Evolutionary conservation across 2,888 invertebrate species (phyloP).

Genomic region (Tipula helvola): DNA sequence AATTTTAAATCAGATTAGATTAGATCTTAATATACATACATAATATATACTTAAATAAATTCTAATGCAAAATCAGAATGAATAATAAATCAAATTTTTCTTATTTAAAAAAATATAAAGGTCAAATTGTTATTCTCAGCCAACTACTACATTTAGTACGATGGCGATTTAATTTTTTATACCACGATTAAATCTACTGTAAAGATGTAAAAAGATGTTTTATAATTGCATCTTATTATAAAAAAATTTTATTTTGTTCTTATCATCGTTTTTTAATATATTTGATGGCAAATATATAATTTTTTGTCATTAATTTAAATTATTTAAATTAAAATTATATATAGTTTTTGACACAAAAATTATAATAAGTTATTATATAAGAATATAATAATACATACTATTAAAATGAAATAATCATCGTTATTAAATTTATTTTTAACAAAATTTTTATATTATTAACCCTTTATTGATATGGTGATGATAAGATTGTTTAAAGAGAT

Average conservation of each 20-base stretch:
- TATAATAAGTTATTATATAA: not conserved
- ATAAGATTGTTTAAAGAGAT: not conserved
- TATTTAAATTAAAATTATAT: not conserved
- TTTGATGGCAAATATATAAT: not conserved
- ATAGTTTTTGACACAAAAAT: not conserved
- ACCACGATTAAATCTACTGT: not conserved
- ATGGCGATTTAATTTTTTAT: not conserved
- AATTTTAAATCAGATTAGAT: not conserved
- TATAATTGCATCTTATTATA: not conserved
- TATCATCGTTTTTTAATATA: not conserved
- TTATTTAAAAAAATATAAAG: not conserved
- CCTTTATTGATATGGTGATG: not conserved
- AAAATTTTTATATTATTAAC: not conserved
- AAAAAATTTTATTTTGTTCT: not conserved
- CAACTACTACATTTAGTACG: not conserved
- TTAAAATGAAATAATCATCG: not conserved
- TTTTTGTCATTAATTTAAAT: constrained; percentile 4
- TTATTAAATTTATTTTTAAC: not conserved
- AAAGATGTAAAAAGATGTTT: not conserved
- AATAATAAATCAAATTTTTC: not conserved
- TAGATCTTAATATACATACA: not conserved
- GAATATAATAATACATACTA: not conserved
- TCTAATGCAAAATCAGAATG: not conserved
- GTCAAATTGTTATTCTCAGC: not conserved
- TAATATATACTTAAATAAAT: not conserved